These are phyloP conservation scores for Scaptodrosophila latifasciaeformis DNA, from an alignment of 2,888 invertebrate genomes.

Conservation along the genomic window DNA sequence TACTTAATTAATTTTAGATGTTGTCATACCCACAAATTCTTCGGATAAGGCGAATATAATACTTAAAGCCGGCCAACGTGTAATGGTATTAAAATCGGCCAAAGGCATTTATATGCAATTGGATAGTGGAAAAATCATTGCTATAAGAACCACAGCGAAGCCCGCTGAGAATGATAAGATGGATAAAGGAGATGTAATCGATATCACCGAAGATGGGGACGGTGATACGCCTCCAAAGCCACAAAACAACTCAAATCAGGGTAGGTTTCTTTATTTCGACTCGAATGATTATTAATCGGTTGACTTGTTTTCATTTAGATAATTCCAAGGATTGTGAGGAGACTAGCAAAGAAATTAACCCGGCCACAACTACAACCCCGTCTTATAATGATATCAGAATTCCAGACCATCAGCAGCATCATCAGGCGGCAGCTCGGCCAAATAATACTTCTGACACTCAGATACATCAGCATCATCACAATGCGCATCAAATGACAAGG, in stretches of 20 bases:
- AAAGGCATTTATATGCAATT: constrained; percentile 97
- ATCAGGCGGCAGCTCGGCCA: neutral
- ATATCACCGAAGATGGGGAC: constrained; percentile 68
- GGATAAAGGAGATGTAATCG: constrained; percentile 66
- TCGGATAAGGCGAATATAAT: constrained; percentile 92
- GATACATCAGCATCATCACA: constrained; percentile 15
- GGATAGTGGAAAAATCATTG: constrained; percentile 95
- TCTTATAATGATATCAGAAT: neutral
- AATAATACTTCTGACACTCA: neutral
- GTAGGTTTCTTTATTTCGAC: constrained; percentile 31
- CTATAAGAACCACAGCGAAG: constrained; percentile 80
- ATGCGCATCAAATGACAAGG: constrained; percentile 1
- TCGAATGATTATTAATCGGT: too few species aligned
- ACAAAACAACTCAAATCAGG: constrained; percentile 38
- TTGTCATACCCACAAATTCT: constrained; percentile 93
- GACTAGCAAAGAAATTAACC: constrained; percentile 16
- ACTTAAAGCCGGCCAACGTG: constrained; percentile 93
- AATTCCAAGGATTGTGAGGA: neutral
- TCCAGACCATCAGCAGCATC: constrained; percentile 10
- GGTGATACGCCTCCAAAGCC: constrained; percentile 49
- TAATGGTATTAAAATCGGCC: constrained; percentile 94
- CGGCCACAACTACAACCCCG: constrained; percentile 7
- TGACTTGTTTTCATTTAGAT: too few species aligned
- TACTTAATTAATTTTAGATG: too few species aligned
- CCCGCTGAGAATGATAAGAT: constrained; percentile 54